Evolutionary conservation across 1,140 invertebrate genomes (phyloP).

Genomic region (Oryzaephilus surinamensis): DNA sequence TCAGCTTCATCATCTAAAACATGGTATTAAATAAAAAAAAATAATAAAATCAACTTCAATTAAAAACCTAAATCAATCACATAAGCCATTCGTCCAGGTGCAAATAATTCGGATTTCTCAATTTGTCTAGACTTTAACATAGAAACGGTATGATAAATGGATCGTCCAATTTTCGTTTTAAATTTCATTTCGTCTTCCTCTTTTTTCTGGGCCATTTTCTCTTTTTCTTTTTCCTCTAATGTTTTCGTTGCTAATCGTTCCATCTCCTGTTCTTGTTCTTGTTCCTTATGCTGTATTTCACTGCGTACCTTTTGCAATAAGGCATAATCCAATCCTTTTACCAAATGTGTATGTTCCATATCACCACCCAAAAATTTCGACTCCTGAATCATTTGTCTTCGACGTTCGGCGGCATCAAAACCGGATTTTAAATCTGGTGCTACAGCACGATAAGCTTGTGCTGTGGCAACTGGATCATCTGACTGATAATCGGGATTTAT

Average conservation of each 20-base stretch:
- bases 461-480: conserved; percentile 76
- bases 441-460: conserved; percentile 87
- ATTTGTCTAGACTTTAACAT: conserved; percentile 57
- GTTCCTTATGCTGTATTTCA: conserved; percentile 70
- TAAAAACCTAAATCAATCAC: conserved; percentile 71
- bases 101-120: conserved; percentile 88
- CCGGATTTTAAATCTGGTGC: conserved; percentile 90
- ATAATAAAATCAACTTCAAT: conserved; percentile 1
- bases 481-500: conserved; percentile 67
- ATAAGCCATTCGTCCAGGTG: conserved; percentile 94
- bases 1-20: conserved; percentile 69
- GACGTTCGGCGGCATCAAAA: conserved; percentile 88
- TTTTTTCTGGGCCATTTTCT: conserved; percentile 49
- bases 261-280: conserved; percentile 76
- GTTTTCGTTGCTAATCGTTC: conserved; percentile 53
- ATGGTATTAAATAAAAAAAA: too few relatives aligned
- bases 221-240: conserved; percentile 47
- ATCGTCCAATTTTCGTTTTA: conserved; percentile 65
- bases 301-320: conserved; percentile 85
- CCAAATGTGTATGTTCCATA: conserved; percentile 99
- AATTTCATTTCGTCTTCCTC: conserved; percentile 69
- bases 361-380: conserved; percentile 99
- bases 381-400: conserved; percentile 94
- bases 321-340: conserved; percentile 98
- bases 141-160: conserved; percentile 59